Evolutionary conservation across 2,888 invertebrate genomes (phyloP).

Genomic region (Bombylius major): DNA sequence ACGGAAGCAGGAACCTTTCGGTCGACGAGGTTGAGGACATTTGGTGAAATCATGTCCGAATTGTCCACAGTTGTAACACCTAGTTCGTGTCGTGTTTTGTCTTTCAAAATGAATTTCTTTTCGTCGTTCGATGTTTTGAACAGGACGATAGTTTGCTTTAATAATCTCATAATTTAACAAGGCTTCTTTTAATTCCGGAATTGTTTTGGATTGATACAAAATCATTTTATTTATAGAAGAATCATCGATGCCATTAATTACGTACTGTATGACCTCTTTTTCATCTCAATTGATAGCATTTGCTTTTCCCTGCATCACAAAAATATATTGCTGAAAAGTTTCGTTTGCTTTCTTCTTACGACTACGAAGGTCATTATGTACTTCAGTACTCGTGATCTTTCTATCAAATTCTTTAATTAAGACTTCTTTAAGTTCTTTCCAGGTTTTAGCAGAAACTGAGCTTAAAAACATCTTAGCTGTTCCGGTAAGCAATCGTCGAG

Average conservation of each 20-base stretch:
- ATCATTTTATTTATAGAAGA: constrained; percentile 7
- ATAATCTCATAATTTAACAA: constrained; percentile 9
- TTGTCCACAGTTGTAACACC: no score
- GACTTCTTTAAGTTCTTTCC: background rate
- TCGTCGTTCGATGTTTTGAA: constrained; percentile 1
- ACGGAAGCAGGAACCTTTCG: no score
- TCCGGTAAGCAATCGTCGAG: background rate
- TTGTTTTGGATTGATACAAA: constrained; percentile 3
- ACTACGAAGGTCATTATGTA: constrained; percentile 3
- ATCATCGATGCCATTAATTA: constrained; percentile 7
- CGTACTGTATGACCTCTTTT: constrained; percentile 3
- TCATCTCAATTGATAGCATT: constrained; percentile 4
- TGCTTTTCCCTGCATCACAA: constrained; percentile 10
- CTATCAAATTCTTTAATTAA: constrained; percentile 4
- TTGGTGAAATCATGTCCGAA: no score
- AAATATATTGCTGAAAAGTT: constrained; percentile 4
- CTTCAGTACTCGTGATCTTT: constrained; percentile 1
- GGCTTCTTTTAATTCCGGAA: constrained; percentile 1
- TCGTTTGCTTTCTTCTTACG: constrained; percentile 1
- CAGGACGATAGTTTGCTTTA: background rate
- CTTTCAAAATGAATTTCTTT: no score
- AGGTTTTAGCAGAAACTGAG: constrained; percentile 1
- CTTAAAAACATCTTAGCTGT: constrained; percentile 2
- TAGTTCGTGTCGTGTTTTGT: no score
- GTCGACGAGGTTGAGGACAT: no score